Conservation (phyloP, 1,140 invertebrate genomes). For the Drosophila mayri region DNA sequence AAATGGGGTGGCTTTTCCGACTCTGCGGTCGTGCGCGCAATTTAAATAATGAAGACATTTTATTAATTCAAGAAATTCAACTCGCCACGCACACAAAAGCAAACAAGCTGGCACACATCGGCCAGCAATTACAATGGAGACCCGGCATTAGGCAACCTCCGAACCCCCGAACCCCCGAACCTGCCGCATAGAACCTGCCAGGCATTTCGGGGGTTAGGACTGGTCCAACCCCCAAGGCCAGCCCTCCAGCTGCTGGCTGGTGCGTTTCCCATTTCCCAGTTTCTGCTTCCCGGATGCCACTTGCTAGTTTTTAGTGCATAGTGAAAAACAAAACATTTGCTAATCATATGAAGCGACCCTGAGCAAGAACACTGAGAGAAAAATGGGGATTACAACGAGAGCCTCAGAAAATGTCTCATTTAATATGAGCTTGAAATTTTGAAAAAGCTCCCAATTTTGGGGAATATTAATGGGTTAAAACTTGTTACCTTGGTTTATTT, state of each 20-base stretch:
- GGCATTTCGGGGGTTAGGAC: constrained; percentile 44
- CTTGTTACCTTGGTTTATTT: no score
- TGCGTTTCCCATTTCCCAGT: constrained; percentile 41
- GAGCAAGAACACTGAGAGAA: constrained; percentile 28
- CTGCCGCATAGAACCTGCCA: constrained; percentile 44
- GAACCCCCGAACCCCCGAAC: constrained; percentile 16
- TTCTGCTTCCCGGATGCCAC: constrained; percentile 14
- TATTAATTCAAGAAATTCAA: constrained; percentile 83
- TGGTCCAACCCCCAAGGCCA: neutral
- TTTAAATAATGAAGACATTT: constrained; percentile 84
- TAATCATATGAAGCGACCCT: constrained; percentile 70
- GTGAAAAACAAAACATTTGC: constrained; percentile 81
- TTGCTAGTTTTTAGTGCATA: constrained; percentile 71
- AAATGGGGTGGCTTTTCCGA: constrained; percentile 37
- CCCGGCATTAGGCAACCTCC: constrained; percentile 74
- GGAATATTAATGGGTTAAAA: no score
- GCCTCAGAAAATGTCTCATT: neutral
- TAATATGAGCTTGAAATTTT: neutral
- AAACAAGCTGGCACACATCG: constrained; percentile 30
- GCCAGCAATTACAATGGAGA: constrained; percentile 65
- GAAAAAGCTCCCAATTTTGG: no score
- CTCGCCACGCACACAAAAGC: constrained; percentile 50
- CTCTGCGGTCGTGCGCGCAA: constrained; percentile 76
- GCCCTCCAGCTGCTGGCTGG: constrained; percentile 21
- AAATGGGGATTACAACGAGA: neutral